Evolutionary conservation across 2,888 invertebrate genomes (phyloP).

Genomic region (Ligdia adustata): DNA sequence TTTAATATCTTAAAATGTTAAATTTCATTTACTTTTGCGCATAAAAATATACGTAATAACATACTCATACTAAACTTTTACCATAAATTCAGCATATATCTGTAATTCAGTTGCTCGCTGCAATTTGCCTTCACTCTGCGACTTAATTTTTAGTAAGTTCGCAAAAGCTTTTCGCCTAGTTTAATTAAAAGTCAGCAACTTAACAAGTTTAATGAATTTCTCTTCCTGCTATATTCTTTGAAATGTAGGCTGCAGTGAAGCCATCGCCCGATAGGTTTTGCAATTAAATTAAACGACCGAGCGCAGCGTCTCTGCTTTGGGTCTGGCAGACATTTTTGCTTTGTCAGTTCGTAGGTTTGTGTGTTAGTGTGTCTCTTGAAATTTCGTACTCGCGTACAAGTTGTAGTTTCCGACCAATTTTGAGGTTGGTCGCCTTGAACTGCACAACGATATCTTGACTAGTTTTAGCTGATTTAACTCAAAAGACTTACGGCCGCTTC

Average conservation of each 20-base stretch:
- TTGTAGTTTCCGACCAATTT: no score
- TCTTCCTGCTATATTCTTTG: slow-evolving; percentile 2
- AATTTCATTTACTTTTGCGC: not conserved
- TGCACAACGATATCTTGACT: no score
- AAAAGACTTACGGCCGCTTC: no score
- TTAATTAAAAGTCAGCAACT: slow-evolving; percentile 16
- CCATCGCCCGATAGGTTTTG: not conserved
- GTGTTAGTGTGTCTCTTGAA: no score
- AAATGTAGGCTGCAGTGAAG: not conserved
- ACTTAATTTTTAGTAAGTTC: slow-evolving; percentile 2
- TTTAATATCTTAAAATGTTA: no score
- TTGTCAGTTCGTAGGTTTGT: no score
- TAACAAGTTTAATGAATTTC: slow-evolving; percentile 16
- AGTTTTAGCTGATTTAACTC: no score
- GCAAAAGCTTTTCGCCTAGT: slow-evolving; percentile 8
- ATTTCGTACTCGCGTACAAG: no score
- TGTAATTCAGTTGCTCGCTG: slow-evolving; percentile 7
- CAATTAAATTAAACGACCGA: not conserved
- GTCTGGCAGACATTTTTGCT: no score
- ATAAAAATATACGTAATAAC: slow-evolving; percentile 9
- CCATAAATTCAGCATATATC: slow-evolving; percentile 6
- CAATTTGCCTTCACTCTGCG: slow-evolving; percentile 17
- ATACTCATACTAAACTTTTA: slow-evolving; percentile 6
- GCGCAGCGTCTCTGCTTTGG: no score
- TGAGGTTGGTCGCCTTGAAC: no score